Conservation (phyloP, 2,797 vertebrate species). For the Aldrovandia affinis region DNA sequence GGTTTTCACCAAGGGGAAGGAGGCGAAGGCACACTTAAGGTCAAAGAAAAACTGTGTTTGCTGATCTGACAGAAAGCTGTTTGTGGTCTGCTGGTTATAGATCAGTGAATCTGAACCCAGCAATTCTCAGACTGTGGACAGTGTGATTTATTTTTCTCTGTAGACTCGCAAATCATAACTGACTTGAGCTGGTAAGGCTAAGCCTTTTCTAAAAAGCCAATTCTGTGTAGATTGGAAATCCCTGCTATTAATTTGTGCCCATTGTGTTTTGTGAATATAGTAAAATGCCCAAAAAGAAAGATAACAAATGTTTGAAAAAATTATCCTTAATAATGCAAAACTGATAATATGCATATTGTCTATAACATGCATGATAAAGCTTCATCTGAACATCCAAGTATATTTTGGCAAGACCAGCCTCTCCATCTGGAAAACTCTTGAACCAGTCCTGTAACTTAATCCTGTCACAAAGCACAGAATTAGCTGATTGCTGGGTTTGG, state of each 20-base stretch:
- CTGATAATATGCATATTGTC: background rate
- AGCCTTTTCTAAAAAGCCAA: background rate
- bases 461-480: conserved; percentile 30
- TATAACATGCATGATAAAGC: background rate
- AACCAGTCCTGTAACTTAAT: conserved; percentile 18
- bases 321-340: too few relatives aligned
- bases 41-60: conserved; percentile 13
- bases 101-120: conserved; percentile 15
- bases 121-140: conserved; percentile 9
- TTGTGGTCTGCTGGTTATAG: background rate
- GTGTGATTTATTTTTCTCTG: conserved; percentile 16
- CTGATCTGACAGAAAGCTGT: conserved; percentile 13
- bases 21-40: background rate
- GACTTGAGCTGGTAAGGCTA: conserved; percentile 17
- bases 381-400: background rate
- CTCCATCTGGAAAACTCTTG: conserved; percentile 20
- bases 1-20: background rate
- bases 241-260: background rate
- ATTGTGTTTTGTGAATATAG: background rate
- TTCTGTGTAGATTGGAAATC: background rate
- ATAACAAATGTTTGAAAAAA: too few relatives aligned
- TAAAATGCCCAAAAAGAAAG: background rate
- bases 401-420: background rate
- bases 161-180: conserved; percentile 2
- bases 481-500: conserved; percentile 29